A percentile compares a stretch with the other conserved stretches of the same genome.
phyloP scores from a whole-genome alignment of 2,797 vertebrate species.

The Muscicapa comitata region DNA sequence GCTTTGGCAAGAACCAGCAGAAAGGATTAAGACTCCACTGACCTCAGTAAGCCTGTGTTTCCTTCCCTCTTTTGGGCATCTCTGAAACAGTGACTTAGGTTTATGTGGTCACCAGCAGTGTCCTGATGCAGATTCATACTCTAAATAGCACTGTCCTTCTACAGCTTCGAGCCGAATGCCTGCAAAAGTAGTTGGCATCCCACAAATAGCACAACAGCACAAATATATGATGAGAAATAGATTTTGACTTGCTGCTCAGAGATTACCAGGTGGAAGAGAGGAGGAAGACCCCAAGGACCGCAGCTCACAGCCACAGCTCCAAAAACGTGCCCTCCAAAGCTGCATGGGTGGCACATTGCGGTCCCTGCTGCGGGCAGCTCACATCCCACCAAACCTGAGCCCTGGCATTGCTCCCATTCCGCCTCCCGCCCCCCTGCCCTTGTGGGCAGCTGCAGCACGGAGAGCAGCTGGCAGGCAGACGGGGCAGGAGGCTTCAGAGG shows the following conservation, averaged over 20 bases:
- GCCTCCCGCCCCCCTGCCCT: accelerated
- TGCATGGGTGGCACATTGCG: accelerated
- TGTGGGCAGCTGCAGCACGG: not conserved
- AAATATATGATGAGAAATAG: not conserved
- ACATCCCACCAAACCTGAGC: accelerated
- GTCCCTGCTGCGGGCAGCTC: accelerated
- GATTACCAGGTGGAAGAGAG: not conserved
- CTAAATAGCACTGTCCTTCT: not conserved
- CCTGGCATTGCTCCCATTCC: accelerated
- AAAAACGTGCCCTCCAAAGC: not conserved
- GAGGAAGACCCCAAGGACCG: not conserved
- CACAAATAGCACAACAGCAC: too few species aligned
- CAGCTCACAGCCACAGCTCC: accelerated
- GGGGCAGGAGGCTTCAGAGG: not conserved
- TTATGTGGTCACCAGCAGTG: accelerated
- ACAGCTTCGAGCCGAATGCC: not conserved
- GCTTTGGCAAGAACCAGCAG: not conserved
- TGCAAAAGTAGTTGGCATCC: not conserved
- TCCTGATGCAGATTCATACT: not conserved
- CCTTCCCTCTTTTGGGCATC: not conserved
- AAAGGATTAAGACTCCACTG: not conserved
- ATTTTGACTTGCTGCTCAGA: not conserved
- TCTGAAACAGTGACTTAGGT: not conserved
- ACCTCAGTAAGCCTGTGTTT: accelerated
- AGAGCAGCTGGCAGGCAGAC: conserved; percentile 29